These are phyloP conservation scores for Pithys albifrons DNA, from an alignment of 2,113 vertebrate species.

Conservation along the genomic window DNA sequence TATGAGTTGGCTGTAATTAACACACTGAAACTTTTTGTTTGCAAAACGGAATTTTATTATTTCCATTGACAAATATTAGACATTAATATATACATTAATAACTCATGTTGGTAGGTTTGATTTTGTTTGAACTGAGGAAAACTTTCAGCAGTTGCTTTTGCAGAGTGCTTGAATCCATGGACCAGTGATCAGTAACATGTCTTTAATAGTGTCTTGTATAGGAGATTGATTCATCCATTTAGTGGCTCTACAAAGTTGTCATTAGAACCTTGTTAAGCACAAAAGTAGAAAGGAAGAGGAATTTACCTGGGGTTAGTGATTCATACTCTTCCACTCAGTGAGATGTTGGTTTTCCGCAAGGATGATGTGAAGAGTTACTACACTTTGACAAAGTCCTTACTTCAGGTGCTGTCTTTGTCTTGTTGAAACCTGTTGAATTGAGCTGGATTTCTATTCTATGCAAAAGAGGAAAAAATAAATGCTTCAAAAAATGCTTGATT, in stretches of 20 bases:
- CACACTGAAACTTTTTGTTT: background rate
- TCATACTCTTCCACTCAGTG: background rate
- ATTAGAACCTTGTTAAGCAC: background rate
- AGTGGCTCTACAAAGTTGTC: background rate
- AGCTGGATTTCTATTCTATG: background rate
- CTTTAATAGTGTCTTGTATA: background rate
- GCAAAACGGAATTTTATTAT: background rate
- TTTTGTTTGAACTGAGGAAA: background rate
- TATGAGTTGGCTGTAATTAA: background rate
- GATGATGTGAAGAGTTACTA: background rate
- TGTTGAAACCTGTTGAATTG: background rate
- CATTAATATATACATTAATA: background rate
- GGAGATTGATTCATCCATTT: background rate
- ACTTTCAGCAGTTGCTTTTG: background rate
- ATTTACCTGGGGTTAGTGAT: background rate
- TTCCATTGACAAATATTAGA: background rate
- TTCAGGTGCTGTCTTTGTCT: background rate
- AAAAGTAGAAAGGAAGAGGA: background rate
- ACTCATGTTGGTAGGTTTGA: background rate
- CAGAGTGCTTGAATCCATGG: background rate
- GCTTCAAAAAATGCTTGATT: background rate
- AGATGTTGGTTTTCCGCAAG: background rate
- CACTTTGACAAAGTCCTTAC: background rate
- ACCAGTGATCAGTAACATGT: background rate
- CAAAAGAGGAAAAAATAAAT: background rate